A percentile compares a stretch with the other conserved stretches of the same genome.
These are phyloP conservation scores for Agrochola lychnidis DNA, from an alignment of 2,888 invertebrate species.

Conservation along the genomic window DNA sequence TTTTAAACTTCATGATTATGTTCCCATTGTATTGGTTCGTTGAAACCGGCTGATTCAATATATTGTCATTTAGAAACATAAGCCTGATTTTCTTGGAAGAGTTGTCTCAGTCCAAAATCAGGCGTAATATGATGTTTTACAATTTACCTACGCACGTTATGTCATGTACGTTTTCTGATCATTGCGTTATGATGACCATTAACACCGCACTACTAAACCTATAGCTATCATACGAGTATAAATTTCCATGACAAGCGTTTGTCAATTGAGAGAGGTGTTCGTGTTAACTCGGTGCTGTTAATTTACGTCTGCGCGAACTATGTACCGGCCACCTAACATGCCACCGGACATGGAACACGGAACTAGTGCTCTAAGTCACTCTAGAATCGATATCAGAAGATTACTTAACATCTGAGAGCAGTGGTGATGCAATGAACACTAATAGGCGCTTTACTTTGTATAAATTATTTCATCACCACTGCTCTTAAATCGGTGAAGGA, in stretches of 20 bases:
- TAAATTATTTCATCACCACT: too few relatives aligned
- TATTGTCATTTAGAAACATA: too few relatives aligned
- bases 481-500: too few relatives aligned
- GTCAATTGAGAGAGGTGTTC: conserved; percentile 46
- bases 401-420: neutral
- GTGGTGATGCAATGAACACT: too few relatives aligned
- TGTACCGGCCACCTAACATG: conserved; percentile 40
- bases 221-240: neutral
- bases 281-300: conserved; percentile 41
- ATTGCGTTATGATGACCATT: neutral
- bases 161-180: neutral
- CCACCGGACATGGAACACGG: conserved; percentile 13
- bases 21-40: too few relatives aligned
- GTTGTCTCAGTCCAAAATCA: neutral
- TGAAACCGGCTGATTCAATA: too few relatives aligned
- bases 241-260: conserved; percentile 38
- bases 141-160: too few relatives aligned
- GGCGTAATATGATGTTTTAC: too few relatives aligned
- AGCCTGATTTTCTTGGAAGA: too few relatives aligned
- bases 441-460: too few relatives aligned
- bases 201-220: neutral
- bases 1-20: too few relatives aligned
- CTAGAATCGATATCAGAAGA: conserved; percentile 13
- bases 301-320: conserved; percentile 25
- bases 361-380: conserved; percentile 7